These are phyloP conservation scores for Microctenopoma steveboyesi DNA, from an alignment of 2,797 vertebrate species.

Conservation along the genomic window DNA sequence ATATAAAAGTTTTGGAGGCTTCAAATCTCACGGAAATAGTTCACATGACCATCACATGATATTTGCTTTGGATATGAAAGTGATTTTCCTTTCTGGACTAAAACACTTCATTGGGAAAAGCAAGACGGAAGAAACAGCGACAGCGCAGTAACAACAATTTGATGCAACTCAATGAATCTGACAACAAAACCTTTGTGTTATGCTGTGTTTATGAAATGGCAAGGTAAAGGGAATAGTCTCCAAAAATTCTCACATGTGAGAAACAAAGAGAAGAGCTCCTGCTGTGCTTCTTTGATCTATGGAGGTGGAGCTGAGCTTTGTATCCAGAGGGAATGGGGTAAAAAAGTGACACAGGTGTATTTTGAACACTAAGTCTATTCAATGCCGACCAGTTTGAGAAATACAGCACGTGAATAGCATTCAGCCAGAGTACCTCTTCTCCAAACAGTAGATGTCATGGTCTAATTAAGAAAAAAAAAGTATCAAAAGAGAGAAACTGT, in stretches of 20 bases:
- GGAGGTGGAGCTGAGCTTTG: conserved; percentile 16
- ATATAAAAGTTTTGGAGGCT: neutral
- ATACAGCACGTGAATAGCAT: neutral
- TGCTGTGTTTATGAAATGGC: conserved; percentile 26
- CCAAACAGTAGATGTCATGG: neutral
- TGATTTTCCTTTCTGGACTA: neutral
- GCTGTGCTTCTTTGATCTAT: conserved; percentile 42
- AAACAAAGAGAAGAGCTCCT: conserved; percentile 26
- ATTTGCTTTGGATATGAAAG: conserved; percentile 12
- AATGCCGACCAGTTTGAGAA: conserved; percentile 24
- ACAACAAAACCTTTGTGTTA: conserved; percentile 37
- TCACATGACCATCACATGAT: neutral
- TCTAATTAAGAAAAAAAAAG: conserved; percentile 31
- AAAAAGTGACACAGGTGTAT: conserved; percentile 15
- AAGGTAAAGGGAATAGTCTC: conserved; percentile 33
- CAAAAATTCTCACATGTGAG: conserved; percentile 24
- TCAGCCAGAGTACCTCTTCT: conserved; percentile 23
- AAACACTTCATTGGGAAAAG: conserved; percentile 30
- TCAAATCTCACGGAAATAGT: neutral
- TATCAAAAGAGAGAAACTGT: conserved; percentile 20
- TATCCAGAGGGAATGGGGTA: conserved; percentile 28
- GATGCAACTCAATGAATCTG: conserved; percentile 9
- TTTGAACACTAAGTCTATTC: conserved; percentile 29
- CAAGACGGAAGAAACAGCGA: conserved; percentile 15
- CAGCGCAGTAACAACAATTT: conserved; percentile 33